Conservation (phyloP, 2,888 invertebrate species). For the Melipona bicolor region DNA sequence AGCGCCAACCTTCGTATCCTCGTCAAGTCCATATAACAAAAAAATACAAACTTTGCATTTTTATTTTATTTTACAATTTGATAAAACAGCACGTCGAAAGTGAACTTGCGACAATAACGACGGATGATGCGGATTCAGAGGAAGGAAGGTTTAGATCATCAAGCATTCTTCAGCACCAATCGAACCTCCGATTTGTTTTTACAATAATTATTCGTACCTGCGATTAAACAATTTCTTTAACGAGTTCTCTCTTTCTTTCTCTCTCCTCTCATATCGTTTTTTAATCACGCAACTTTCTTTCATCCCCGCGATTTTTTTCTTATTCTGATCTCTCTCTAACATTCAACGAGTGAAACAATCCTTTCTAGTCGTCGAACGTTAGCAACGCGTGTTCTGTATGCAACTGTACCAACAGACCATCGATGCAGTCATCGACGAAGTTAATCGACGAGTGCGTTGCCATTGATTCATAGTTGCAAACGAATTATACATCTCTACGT, state of each 20-base stretch:
- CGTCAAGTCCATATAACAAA: neutral
- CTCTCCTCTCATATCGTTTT: slow-evolving; percentile 16
- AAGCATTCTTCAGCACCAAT: slow-evolving; percentile 1
- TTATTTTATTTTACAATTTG: neutral
- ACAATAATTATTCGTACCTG: slow-evolving; percentile 34
- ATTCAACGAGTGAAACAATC: slow-evolving; percentile 5
- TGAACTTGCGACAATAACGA: too few relatives aligned
- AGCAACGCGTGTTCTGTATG: neutral
- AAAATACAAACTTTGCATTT: neutral
- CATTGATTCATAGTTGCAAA: slow-evolving; percentile 24
- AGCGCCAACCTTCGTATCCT: neutral
- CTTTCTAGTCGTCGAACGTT: neutral
- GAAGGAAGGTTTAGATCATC: slow-evolving; percentile 23
- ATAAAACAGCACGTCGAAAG: neutral
- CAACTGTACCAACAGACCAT: neutral
- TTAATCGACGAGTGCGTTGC: slow-evolving; percentile 55
- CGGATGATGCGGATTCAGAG: neutral
- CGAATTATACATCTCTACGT: slow-evolving; percentile 12
- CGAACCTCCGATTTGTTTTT: slow-evolving; percentile 36
- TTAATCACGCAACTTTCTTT: slow-evolving; percentile 38
- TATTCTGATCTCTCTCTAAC: neutral
- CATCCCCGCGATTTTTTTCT: neutral
- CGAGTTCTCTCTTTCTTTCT: slow-evolving; percentile 13
- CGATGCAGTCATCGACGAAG: slow-evolving; percentile 56
- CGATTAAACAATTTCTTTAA: neutral